Evolutionary conservation across 2,797 vertebrate genomes (phyloP), one percentile per base, ranked within the genome.

Genomic region (Anguilla obscura): DNA sequence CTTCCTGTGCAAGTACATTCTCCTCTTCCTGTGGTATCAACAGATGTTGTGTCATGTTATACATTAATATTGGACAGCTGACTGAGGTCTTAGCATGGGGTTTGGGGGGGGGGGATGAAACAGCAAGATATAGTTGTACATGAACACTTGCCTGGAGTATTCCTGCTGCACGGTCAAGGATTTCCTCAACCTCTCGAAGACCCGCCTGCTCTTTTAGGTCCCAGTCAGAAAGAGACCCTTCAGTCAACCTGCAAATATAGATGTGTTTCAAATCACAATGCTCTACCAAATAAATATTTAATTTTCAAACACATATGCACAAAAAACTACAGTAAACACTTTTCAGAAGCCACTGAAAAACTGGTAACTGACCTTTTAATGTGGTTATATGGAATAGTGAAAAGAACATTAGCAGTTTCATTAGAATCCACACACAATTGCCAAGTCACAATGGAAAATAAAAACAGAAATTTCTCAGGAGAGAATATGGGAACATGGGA

Each of bases 21-120:
- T 97, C 96, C 88, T 97, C 96, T 87, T 95, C 95, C 96, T 97
- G 91, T 30, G 36, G 52, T 45, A 88, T 85, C 14, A 88, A 18
- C 0, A 76, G 56, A 76, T 69, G 0, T 52, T 52, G 7, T 52
- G 8, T 52, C 50, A 52, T 0, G 16, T 50, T 3, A 69, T 71
- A 14, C 30, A n/a, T 0, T 79, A 45, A 79, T 3, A 71, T 18
- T 76, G 24, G 60, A 36, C 1, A 69, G 12, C 33, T 63, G 58
- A 63, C 16, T 63, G 21, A 4, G 58, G 58, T 24, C 16, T 63
- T 21, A 63, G 21, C 58, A 63, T 18, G 58, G 58, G 16, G 16
- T 14, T 18, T 63, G n/a, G 24, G 5, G n/a, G 16, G 14, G 52
- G 30, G n/a, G 33, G 21, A 14, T 45, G 21, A 45, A 56, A 56